Percentiles rank a stretch among this genome's conserved stretches.
Evolutionary conservation across 2,888 invertebrate species (phyloP).

Genomic region (Agrochola macilenta): DNA sequence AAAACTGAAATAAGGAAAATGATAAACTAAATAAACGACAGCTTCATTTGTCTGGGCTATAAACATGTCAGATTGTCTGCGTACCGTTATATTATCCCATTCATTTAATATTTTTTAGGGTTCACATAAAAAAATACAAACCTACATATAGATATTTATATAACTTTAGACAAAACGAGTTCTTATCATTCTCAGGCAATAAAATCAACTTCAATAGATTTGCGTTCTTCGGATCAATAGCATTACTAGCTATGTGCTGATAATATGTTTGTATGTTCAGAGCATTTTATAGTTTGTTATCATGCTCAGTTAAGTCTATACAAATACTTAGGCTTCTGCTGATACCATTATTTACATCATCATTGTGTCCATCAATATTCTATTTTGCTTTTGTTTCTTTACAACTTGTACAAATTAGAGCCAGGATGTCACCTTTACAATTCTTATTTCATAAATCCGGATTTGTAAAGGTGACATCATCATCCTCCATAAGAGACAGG

Average conservation of each 20-base stretch:
- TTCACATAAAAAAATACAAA: not conserved
- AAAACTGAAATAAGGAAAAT: conserved; percentile 71
- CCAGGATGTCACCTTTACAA: not conserved
- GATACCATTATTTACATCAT: not conserved
- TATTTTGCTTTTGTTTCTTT: not conserved
- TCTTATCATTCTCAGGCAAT: conserved; percentile 24
- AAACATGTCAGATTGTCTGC: not conserved
- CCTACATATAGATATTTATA: not conserved
- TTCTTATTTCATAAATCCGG: not conserved
- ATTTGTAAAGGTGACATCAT: no score
- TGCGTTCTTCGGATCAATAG: conserved; percentile 19
- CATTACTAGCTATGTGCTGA: not conserved
- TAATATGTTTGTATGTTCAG: not conserved
- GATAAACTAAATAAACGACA: not conserved
- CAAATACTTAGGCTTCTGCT: not conserved
- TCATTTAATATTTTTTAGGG: not conserved
- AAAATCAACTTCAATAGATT: conserved; percentile 28
- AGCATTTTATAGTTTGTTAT: not conserved
- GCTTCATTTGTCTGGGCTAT: not conserved
- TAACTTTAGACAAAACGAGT: not conserved
- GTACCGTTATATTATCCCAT: not conserved
- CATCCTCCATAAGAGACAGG: no score
- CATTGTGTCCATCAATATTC: not conserved
- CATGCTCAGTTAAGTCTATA: not conserved
- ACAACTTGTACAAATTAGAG: not conserved